Evolutionary conservation across 1,140 invertebrate species (phyloP), one percentile per base, ranked within the genome.

Genomic region (Drosophila repleta): DNA sequence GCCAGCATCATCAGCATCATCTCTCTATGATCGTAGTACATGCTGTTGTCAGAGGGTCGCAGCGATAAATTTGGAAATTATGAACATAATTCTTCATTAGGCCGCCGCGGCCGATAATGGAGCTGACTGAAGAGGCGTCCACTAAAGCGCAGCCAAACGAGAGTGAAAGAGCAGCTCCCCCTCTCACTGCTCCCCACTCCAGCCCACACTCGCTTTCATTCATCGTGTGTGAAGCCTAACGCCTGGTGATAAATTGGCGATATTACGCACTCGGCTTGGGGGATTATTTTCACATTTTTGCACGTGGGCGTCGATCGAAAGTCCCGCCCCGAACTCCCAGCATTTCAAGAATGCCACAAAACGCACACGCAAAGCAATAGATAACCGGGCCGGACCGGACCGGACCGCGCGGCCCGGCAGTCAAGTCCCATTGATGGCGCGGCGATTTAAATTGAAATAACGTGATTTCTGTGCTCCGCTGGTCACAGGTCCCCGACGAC

Each of bases 71-170:
- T 88, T 73, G 67, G 46, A 88, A 88, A 88, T 88, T 88, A 88
- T 88, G 84, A 89, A 79, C 83, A 88, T 88, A 88, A 88, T 88
- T 88, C 83, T 88, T 88, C 83, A 88, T 88, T 88, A 88, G 73
- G 75, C 53, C 71, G 74, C 79, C 76, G 10, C 83, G 80, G 68
- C 72, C 82, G 83, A 76, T 81, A 72, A 71, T 84, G 78, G 68
- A 74, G 29, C n/a, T n/a, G n/a, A 74, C 68, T 80, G 76, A 76
- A 66, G 76, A 77, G 72, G 61, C 52, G 43, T 53, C 39, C 20
- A 11, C 45, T 1, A 11, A 35, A 35, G 45, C 18, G 10, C 8
- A 57, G 43, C 8, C 39, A 57, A 74, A 63, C 37, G 58, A 74
- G 61, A 62, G 64, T 74, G 66, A 74, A 69, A 69, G 26, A 49